A percentile compares a stretch with the other conserved stretches of the same genome.
Evolutionary conservation across 2,113 vertebrate genomes (phyloP).

Genomic region (Astur gentilis): DNA sequence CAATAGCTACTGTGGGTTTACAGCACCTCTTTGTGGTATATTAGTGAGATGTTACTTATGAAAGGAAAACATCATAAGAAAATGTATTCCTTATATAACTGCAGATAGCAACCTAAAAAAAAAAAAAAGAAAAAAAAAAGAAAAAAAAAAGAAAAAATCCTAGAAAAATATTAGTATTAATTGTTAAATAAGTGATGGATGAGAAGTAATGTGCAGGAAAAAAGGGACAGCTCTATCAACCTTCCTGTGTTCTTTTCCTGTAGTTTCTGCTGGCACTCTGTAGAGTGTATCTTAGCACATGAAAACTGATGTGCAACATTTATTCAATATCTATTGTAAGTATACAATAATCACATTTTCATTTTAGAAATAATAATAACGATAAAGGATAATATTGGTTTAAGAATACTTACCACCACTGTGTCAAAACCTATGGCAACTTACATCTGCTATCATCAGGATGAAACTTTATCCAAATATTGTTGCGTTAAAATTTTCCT

Average conservation of each 20-base stretch:
- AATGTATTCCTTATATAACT: not conserved
- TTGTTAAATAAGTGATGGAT: not conserved
- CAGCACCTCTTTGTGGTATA: slow-evolving; percentile 77
- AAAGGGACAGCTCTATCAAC: not conserved
- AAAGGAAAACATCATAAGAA: not conserved
- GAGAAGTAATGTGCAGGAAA: slow-evolving; percentile 6
- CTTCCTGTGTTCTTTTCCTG: not conserved
- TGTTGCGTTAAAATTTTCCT: not conserved
- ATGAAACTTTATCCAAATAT: not conserved
- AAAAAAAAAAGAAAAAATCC: not conserved
- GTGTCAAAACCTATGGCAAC: not conserved
- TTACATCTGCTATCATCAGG: not conserved
- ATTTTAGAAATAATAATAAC: not conserved
- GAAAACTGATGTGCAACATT: not conserved
- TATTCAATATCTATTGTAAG: not conserved
- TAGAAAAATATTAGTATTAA: not conserved
- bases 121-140: too few species aligned
- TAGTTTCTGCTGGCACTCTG: not conserved
- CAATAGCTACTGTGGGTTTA: slow-evolving; percentile 57
- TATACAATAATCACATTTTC: not conserved
- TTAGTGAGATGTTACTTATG: not conserved
- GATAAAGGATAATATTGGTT: not conserved
- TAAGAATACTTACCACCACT: not conserved
- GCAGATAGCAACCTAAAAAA: not conserved
- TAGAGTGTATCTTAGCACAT: not conserved